A percentile compares a stretch with the other conserved stretches of the same genome.
Evolutionary conservation across 2,888 invertebrate species (phyloP).

Genomic region (Dasysyrphus albostriatus): DNA sequence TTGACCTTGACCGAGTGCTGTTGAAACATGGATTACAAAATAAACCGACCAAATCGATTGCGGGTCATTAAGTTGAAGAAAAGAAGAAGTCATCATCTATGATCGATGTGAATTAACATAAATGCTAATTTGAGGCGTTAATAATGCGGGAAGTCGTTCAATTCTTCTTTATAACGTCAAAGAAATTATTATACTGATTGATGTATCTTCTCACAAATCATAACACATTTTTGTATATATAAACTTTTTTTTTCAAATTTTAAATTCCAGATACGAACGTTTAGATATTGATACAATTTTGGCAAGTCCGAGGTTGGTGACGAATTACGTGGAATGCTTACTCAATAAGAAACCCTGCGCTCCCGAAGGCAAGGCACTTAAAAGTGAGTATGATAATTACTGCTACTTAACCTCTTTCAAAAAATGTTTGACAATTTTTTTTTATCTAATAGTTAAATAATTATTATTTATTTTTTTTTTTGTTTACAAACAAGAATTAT

Average conservation of each 20-base stretch:
- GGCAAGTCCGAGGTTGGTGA: conserved; percentile 88
- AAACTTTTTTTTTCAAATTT: conserved; percentile 2
- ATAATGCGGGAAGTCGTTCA: conserved; percentile 31
- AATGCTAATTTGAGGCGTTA: conserved; percentile 33
- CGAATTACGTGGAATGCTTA: conserved; percentile 89
- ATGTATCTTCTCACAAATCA: conserved; percentile 12
- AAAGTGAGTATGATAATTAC: conserved; percentile 86
- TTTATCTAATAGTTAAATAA: background rate
- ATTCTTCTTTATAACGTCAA: background rate
- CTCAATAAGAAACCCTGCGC: conserved; percentile 88
- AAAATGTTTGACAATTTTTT: background rate
- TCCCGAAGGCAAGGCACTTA: conserved; percentile 89
- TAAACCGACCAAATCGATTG: conserved; percentile 39
- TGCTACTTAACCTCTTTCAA: background rate
- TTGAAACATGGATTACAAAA: conserved; percentile 58
- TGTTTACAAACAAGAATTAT: background rate
- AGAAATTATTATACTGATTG: conserved; percentile 15
- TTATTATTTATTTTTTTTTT: background rate
- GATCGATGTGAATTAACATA: conserved; percentile 30
- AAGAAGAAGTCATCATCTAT: conserved; percentile 14
- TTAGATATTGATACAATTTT: conserved; percentile 89
- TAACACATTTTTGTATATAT: conserved; percentile 24
- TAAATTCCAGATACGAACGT: conserved; percentile 86
- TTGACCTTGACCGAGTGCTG: conserved; percentile 70
- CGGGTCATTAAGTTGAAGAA: conserved; percentile 38